Base-by-base conservation (phyloP, 2,113 vertebrate species). In the Hippocampus guttulatus region DNA sequence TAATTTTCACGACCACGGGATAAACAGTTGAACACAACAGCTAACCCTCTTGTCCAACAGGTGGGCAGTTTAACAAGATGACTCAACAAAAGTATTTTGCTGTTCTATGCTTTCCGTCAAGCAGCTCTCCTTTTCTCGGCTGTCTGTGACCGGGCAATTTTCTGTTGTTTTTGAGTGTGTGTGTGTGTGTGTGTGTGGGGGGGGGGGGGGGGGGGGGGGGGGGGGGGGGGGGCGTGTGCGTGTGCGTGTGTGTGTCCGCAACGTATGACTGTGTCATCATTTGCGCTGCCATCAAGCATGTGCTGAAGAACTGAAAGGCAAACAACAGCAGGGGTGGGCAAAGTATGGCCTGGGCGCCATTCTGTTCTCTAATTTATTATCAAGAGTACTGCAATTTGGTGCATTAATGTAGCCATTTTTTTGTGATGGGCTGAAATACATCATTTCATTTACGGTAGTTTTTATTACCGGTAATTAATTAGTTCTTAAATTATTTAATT, bases 21-120 rank as follows among this genome's bases (percentile, higher is more conserved):
- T 64, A 18, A 23, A 45, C 33, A 38, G 14, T 33, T 58, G 20
- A 67, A 67, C 38, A 33, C 40, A 77, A 71, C 80, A 77, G 67
- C 84, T 73, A 74, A 72, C 38, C 51, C 51, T 71, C 47, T 63
- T 25, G 16, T 69, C 27, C 6, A 43, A 81, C 81, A 86, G 81
- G 71, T 85, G 82, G 25, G 38, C 55, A 75, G 20, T 69, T 69
- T 79, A 68, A 83, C 75, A 23, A 70, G 43, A 70, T 15, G 66
- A 66, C 40, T 43, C 58, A 69, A 72, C 68, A 85, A 68, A 66
- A 69, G 67, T 40, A n/a, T 41, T 69, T 49, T 63, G 64, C 75
- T 76, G 64, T 66, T 62, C 25, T 27, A 1, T n/a, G 55, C 62
- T 64, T 67, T 80, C 65, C 62, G 68, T 64, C 68, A 30, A 23